Percentiles rank a stretch among this genome's conserved stretches.
Conservation (phyloP, 2,888 invertebrate species). For the Platycheirus albimanus region DNA sequence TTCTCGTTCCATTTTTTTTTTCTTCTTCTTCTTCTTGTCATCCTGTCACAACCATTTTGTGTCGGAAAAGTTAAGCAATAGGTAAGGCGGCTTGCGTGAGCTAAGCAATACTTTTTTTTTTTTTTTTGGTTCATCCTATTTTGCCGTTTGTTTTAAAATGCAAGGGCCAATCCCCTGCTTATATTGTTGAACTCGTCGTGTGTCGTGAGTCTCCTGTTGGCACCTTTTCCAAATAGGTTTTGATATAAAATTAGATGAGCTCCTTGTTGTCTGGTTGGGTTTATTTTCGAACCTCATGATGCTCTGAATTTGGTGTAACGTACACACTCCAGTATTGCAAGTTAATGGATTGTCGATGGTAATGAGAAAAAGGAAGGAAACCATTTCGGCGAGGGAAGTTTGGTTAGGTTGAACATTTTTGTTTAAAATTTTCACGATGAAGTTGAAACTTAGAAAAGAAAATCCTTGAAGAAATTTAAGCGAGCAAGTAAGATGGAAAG, state of each 20-base stretch:
- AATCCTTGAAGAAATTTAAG: no score
- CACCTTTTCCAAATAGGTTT: conserved; percentile 7
- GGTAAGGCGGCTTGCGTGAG: not conserved
- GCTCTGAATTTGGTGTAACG: not conserved
- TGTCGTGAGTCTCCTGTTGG: not conserved
- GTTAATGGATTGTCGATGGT: not conserved
- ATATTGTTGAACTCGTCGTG: not conserved
- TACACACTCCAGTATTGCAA: not conserved
- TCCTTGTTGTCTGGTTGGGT: conserved; percentile 29
- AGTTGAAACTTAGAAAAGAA: no score
- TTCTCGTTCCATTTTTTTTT: not conserved
- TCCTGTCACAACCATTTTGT: not conserved
- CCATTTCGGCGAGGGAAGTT: no score
- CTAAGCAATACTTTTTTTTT: not conserved
- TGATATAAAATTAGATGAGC: conserved; percentile 15
- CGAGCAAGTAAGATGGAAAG: no score
- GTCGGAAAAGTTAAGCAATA: not conserved
- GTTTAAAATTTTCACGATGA: no score
- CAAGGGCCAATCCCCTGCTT: not conserved
- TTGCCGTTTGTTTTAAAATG: conserved; percentile 11
- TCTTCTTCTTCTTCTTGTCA: no score
- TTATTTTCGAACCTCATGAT: conserved; percentile 39
- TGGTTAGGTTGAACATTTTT: no score
- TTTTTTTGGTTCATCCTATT: not conserved
- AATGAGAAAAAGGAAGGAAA: not conserved